phyloP scores from a whole-genome alignment of 1,140 invertebrate species.

The Drosophila takahashii region DNA sequence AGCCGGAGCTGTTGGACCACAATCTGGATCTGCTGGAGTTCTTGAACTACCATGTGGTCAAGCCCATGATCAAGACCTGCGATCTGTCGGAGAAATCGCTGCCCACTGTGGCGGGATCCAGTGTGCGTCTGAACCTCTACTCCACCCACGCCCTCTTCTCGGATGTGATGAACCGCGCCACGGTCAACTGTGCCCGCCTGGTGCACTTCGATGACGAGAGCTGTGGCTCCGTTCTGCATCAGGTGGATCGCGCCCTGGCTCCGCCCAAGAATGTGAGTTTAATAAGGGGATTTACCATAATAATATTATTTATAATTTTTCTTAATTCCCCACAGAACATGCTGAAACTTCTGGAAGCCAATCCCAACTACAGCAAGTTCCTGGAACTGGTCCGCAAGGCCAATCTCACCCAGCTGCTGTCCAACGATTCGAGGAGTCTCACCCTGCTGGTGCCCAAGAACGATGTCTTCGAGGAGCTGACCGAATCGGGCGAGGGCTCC shows the following conservation, averaged over 20 bases:
- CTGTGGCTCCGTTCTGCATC: conserved; percentile 87
- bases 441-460: conserved; percentile 89
- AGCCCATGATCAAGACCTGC: conserved; percentile 85
- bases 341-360: conserved; percentile 69
- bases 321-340: conserved; percentile 55
- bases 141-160: conserved; percentile 86
- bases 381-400: conserved; percentile 74
- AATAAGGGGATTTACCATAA: accelerated
- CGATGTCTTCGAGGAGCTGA: conserved; percentile 86
- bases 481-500: conserved; percentile 64
- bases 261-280: conserved; percentile 85
- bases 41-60: conserved; percentile 87
- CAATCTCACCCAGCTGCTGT: conserved; percentile 73
- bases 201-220: conserved; percentile 87
- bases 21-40: conserved; percentile 86
- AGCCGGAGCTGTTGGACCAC: conserved; percentile 79
- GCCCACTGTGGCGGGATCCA: conserved; percentile 85
- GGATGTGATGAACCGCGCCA: conserved; percentile 85
- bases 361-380: conserved; percentile 82
- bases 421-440: conserved; percentile 69
- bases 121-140: conserved; percentile 87
- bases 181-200: conserved; percentile 88
- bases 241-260: conserved; percentile 86
- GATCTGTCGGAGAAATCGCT: conserved; percentile 86
- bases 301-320: too few relatives aligned